Conservation (phyloP, 30 jellyfish, hydroid and myxozoan genomes). For the Morbakka virulenta region DNA sequence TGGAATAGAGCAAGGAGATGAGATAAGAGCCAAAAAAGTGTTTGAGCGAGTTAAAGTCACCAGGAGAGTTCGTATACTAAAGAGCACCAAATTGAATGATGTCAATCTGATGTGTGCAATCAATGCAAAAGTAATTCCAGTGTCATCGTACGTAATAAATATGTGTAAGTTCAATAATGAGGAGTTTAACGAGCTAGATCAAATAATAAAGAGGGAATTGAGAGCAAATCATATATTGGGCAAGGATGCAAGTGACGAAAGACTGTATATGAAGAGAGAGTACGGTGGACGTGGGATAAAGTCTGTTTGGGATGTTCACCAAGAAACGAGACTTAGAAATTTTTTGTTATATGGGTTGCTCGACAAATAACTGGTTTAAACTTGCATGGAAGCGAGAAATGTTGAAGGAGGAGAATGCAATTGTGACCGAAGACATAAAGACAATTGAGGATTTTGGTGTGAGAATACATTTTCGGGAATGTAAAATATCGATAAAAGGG, state of each 20-base stretch:
- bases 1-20: neutral
- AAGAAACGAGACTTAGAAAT: neutral
- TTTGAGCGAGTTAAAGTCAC: neutral
- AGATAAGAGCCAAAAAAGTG: neutral
- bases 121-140: neutral
- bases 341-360: neutral
- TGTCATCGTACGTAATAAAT: neutral
- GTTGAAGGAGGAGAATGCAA: neutral
- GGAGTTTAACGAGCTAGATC: neutral
- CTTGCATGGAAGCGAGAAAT: neutral
- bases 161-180: neutral
- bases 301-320: neutral
- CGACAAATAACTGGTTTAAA: neutral
- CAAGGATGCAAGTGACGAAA: neutral
- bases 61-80: neutral
- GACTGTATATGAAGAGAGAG: neutral
- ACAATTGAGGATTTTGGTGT: neutral
- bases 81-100: neutral
- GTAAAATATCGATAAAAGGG: neutral
- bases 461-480: neutral
- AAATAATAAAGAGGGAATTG: neutral
- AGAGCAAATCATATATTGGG: neutral
- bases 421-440: neutral
- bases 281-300: neutral
- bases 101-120: neutral